Percentiles rank a stretch among this genome's conserved stretches.
phyloP scores from a whole-genome alignment of 2,888 invertebrate genomes.

The Agrotis clavis region DNA sequence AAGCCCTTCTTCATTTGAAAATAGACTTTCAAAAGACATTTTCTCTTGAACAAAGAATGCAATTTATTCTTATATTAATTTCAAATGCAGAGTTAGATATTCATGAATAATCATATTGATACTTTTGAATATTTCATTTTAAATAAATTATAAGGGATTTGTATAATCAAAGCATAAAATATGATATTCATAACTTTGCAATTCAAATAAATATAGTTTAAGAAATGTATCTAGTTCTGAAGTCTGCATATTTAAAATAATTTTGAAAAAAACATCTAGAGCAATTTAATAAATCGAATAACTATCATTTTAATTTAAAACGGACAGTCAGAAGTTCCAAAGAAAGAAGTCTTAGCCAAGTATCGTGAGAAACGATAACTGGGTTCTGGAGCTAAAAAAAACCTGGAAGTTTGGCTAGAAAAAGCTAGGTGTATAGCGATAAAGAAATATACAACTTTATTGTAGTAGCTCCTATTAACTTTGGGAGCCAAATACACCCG shows the following conservation, averaged over 20 bases:
- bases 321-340: too few species aligned
- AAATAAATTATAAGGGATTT: slow-evolving; percentile 17
- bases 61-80: not conserved
- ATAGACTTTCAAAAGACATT: not conserved
- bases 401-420: too few species aligned
- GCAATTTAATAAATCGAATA: too few species aligned
- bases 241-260: slow-evolving; percentile 1
- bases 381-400: too few species aligned
- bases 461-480: too few species aligned
- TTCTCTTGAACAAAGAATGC: slow-evolving; percentile 4
- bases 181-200: slow-evolving; percentile 20
- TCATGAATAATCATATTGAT: slow-evolving; percentile 46
- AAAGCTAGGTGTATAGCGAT: too few species aligned
- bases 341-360: too few species aligned
- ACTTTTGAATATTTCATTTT: slow-evolving; percentile 38
- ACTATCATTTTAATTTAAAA: too few species aligned
- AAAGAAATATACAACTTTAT: too few species aligned
- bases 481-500: too few species aligned
- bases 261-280: too few species aligned
- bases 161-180: slow-evolving; percentile 8
- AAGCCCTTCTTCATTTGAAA: not conserved
- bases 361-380: too few species aligned
- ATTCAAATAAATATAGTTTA: slow-evolving; percentile 35
- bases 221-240: not conserved
- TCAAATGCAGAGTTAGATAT: slow-evolving; percentile 19